phyloP scores from a whole-genome alignment of 2,888 invertebrate genomes.

The Asteroscopus sphinx region DNA sequence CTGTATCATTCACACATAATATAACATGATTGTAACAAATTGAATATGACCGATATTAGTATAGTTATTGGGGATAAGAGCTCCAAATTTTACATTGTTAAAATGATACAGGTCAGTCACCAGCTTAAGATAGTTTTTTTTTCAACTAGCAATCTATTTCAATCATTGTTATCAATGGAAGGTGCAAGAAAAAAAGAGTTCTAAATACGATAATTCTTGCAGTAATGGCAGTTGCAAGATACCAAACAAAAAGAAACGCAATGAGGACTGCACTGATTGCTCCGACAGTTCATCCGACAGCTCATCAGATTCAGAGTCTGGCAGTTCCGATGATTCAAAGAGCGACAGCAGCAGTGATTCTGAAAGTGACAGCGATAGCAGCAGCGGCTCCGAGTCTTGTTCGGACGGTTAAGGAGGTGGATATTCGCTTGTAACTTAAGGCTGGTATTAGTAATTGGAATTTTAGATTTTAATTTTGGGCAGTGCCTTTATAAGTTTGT shows the following conservation, averaged over 20 bases:
- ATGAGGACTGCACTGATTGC: constrained; percentile 73
- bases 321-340: constrained; percentile 70
- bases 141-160: too few species aligned
- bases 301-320: constrained; percentile 75
- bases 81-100: too few species aligned
- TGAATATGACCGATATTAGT: too few species aligned
- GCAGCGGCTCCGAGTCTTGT: constrained; percentile 70
- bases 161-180: too few species aligned
- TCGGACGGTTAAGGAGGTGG: constrained; percentile 68
- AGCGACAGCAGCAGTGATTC: constrained; percentile 74
- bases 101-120: too few species aligned
- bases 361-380: constrained; percentile 75
- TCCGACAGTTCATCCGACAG: constrained; percentile 77
- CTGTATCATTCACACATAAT: too few species aligned
- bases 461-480: background rate
- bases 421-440: constrained; percentile 58
- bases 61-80: too few species aligned
- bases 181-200: too few species aligned
- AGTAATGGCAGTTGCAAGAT: constrained; percentile 81
- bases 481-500: constrained; percentile 25
- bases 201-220: constrained; percentile 5
- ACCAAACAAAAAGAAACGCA: constrained; percentile 80
- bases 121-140: too few species aligned
- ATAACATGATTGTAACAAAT: too few species aligned
- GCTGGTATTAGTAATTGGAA: constrained; percentile 64